Percentiles rank a stretch among this genome's conserved stretches.
These are phyloP conservation scores for Vanacampus margaritifer DNA, from an alignment of 2,113 vertebrate genomes.

Conservation along the genomic window DNA sequence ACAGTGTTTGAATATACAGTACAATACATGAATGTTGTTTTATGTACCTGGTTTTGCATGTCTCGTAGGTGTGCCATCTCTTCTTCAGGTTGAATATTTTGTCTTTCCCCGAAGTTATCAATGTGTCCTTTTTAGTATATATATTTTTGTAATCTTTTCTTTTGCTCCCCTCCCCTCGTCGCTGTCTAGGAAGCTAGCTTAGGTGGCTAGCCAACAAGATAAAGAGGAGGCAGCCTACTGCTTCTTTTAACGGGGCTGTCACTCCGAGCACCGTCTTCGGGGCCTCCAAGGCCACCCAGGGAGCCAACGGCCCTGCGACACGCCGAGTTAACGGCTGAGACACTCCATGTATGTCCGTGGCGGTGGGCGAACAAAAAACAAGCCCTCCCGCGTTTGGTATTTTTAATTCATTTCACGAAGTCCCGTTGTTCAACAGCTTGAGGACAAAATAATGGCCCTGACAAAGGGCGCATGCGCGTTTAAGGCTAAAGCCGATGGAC, in stretches of 20 bases:
- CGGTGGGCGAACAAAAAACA: background rate
- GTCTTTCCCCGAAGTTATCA: slow-evolving; percentile 30
- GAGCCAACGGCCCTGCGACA: slow-evolving; percentile 49
- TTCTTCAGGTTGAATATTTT: slow-evolving; percentile 34
- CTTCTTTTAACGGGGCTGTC: slow-evolving; percentile 61
- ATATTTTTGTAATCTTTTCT: background rate
- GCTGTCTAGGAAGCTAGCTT: slow-evolving; percentile 57
- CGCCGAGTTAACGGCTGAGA: slow-evolving; percentile 44
- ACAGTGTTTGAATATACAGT: slow-evolving; percentile 31
- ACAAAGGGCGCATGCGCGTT: slow-evolving; percentile 52
- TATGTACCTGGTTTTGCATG: slow-evolving; percentile 76
- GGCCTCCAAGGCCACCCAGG: slow-evolving; percentile 59
- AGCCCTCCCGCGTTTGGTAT: slow-evolving; percentile 51
- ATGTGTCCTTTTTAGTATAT: slow-evolving; percentile 27
- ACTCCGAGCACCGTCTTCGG: slow-evolving; percentile 64
- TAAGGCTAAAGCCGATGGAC: background rate
- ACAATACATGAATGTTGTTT: slow-evolving; percentile 4
- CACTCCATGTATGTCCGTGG: slow-evolving; percentile 57
- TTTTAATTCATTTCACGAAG: slow-evolving; percentile 60
- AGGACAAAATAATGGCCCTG: slow-evolving; percentile 72
- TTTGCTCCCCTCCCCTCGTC: slow-evolving; percentile 23
- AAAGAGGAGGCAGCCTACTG: slow-evolving; percentile 59
- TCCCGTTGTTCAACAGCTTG: slow-evolving; percentile 68
- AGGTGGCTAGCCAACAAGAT: slow-evolving; percentile 59
- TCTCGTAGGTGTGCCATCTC: slow-evolving; percentile 75